phyloP scores from a whole-genome alignment of 2,113 vertebrate genomes.

The Dipodomys merriami region DNA sequence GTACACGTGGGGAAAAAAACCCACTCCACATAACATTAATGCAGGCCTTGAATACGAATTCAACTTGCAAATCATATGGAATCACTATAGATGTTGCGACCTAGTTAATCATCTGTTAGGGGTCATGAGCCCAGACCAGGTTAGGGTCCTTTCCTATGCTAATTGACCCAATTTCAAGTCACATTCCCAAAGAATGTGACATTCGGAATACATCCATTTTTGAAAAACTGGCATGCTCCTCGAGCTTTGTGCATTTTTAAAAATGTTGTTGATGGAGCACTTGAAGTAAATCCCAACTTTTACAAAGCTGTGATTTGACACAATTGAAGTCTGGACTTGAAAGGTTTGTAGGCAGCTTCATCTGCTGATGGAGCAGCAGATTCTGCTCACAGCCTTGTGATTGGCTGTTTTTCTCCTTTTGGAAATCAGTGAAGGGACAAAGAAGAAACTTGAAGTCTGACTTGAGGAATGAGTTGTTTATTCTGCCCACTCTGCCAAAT shows the following conservation, averaged over 20 bases:
- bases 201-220: constrained; percentile 27
- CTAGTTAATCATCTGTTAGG: background rate
- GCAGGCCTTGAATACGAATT: background rate
- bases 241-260: background rate
- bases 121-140: background rate
- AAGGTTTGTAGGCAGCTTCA: background rate
- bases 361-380: background rate
- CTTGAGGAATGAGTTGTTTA: background rate
- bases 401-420: background rate
- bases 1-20: no score
- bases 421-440: background rate
- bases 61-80: background rate
- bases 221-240: background rate
- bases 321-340: background rate
- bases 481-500: background rate
- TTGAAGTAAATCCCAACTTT: constrained; percentile 18
- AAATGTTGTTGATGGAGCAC: background rate
- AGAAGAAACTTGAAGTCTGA: background rate
- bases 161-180: background rate
- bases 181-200: background rate
- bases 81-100: background rate
- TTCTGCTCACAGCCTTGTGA: background rate
- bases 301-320: background rate
- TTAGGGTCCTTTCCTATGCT: background rate
- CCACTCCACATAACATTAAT: background rate